Conservation (phyloP, 2,888 invertebrate genomes). For the Tiphia femorata region DNA sequence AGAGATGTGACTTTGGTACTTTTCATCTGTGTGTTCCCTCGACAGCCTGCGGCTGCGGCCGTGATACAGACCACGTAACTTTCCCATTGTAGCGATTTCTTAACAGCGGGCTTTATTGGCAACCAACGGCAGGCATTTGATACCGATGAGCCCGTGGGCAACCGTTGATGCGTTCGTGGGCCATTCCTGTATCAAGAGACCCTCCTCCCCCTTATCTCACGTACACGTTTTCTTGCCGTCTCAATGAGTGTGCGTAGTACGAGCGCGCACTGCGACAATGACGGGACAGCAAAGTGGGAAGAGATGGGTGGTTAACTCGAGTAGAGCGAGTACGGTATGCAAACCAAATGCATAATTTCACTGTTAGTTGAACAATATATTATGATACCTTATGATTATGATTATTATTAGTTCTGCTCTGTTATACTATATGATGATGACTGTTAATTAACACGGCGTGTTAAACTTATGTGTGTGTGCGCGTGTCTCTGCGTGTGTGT, state of each 20-base stretch:
- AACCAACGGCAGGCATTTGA: conserved; percentile 19
- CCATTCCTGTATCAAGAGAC: conserved; percentile 32
- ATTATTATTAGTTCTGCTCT: conserved; percentile 2
- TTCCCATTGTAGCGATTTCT: conserved; percentile 42
- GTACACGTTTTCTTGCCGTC: conserved; percentile 32
- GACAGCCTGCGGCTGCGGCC: too few species aligned
- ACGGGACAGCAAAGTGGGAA: conserved; percentile 39
- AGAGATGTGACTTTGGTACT: too few species aligned
- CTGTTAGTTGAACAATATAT: conserved; percentile 5
- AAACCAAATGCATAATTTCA: conserved; percentile 26
- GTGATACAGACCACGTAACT: conserved; percentile 17
- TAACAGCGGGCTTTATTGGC: conserved; percentile 49
- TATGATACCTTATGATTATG: background rate
- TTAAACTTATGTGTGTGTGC: conserved; percentile 6
- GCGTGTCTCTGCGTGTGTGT: conserved; percentile 17
- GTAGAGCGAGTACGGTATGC: conserved; percentile 45
- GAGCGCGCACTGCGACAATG: conserved; percentile 24
- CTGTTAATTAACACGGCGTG: background rate
- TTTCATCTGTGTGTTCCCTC: too few species aligned
- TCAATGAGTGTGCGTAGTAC: conserved; percentile 23
- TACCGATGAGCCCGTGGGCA: conserved; percentile 21
- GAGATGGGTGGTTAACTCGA: conserved; percentile 46
- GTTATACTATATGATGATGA: conserved; percentile 5
- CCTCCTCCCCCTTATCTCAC: conserved; percentile 31
- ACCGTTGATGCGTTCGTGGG: too few species aligned